Base-by-base conservation (phyloP, 1,140 invertebrate species). In the Diabrotica virgifera region DNA sequence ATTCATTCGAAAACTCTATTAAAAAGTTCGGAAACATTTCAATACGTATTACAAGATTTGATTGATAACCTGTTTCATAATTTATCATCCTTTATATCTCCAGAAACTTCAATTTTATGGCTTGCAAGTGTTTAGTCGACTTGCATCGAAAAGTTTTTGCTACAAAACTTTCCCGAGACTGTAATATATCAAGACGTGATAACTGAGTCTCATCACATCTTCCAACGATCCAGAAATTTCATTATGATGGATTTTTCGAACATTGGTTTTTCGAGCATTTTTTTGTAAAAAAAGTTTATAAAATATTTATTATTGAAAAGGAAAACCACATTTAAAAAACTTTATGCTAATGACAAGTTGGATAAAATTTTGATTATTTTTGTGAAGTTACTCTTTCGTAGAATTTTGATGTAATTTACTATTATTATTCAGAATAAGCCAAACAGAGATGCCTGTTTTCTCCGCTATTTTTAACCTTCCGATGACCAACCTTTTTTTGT, bases 41-140 rank as follows among this genome's bases (percentile, higher is more conserved):
- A 14, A 40, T 57, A 57, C 55, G 55, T 35, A 36, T 6, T 46
- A 57, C 10, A n/a, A 37, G 12, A 57, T 57, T 57, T 57, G 55
- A 57, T 57, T 57, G 55, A 57, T 57, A 36, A 57, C 24, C 36
- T 57, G 0, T 12, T 57, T 36, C n/a, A 57, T 57, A 57, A 57
- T 57, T 57, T 57, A 57, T 57, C 55, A 57, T 57, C 55, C 55
- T 57, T 57, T 57, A 57, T 57, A 57, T 57, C 55, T 37, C 6
- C 55, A 57, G 35, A 40, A 57, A 57, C n/a, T 55, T 37, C 12
- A 57, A 57, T 57, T 57, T 57, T 36, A 57, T 57, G 55, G 55
- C 55, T 37, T 57, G 55, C 55, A 57, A 57, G 36, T 57, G 11
- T 57, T 12, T 36, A 57, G 36, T 57, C 36, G 55, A 37, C 55